Evolutionary conservation across 2,888 invertebrate species (phyloP).

Genomic region (Entomobrya proxima): DNA sequence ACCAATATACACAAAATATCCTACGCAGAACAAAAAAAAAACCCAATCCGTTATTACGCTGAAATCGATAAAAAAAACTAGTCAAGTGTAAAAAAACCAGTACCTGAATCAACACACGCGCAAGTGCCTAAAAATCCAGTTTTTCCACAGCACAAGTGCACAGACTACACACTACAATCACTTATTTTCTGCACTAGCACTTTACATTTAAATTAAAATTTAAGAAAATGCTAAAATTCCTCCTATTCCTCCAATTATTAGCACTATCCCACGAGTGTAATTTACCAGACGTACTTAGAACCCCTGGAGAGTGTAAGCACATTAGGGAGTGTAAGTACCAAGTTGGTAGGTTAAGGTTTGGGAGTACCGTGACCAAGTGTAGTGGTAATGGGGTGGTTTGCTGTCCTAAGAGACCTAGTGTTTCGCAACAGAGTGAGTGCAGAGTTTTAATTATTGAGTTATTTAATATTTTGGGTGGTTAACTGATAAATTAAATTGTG

Average conservation of each 20-base stretch:
- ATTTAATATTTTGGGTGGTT: not conserved
- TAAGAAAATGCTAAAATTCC: not conserved
- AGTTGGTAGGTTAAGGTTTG: constrained; percentile 7
- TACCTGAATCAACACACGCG: not conserved
- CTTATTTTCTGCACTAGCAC: too few relatives aligned
- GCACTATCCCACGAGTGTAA: not conserved
- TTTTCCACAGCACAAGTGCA: too few relatives aligned
- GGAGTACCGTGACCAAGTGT: not conserved
- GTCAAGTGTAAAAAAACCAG: not conserved
- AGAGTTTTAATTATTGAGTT: not conserved
- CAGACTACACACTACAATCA: too few relatives aligned
- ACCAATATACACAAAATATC: too few relatives aligned
- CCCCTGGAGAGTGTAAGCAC: constrained; percentile 31
- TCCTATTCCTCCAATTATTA: not conserved
- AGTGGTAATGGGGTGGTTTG: not conserved
- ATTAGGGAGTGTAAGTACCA: constrained; percentile 45
- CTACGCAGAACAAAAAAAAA: too few relatives aligned
- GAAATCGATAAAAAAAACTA: not conserved
- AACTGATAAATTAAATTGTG: not conserved
- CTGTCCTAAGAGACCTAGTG: constrained; percentile 5
- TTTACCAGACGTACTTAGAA: not conserved
- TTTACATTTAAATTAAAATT: not conserved
- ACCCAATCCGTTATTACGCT: not conserved
- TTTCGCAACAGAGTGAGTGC: constrained; percentile 31
- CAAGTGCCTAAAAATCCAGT: too few relatives aligned